Conservation (phyloP, 2,888 invertebrate genomes). For the Choreutis nemorana region DNA sequence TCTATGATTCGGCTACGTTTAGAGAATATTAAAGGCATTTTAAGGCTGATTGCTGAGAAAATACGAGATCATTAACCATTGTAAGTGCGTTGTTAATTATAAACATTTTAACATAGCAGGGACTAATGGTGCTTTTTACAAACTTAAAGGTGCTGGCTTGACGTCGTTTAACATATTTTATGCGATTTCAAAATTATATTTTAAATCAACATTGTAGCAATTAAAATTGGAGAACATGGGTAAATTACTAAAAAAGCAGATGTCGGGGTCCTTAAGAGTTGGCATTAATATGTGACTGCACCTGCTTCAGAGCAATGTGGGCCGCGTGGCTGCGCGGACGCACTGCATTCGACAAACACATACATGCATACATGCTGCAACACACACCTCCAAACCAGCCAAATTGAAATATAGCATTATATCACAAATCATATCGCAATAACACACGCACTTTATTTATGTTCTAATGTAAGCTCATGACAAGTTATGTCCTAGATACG, state of each 20-base stretch:
- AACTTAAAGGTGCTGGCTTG: no score
- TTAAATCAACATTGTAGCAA: slow-evolving; percentile 33
- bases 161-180: not conserved
- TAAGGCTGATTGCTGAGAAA: slow-evolving; percentile 19
- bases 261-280: slow-evolving; percentile 40
- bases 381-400: not conserved
- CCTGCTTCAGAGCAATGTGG: slow-evolving; percentile 37
- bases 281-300: slow-evolving; percentile 41
- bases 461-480: slow-evolving; percentile 50
- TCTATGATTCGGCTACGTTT: slow-evolving; percentile 13
- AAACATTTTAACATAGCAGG: no score
- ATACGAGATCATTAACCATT: slow-evolving; percentile 12
- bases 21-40: slow-evolving; percentile 13
- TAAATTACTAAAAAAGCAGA: slow-evolving; percentile 58
- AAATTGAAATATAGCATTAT: slow-evolving; percentile 36
- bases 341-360: not conserved
- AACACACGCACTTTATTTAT: slow-evolving; percentile 29
- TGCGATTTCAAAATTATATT: slow-evolving; percentile 22
- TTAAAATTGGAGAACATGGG: slow-evolving; percentile 41
- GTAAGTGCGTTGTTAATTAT: slow-evolving; percentile 1
- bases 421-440: slow-evolving; percentile 53
- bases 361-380: not conserved
- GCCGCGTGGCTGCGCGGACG: slow-evolving; percentile 3
- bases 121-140: no score
- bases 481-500: slow-evolving; percentile 59